Conservation (phyloP, 2,888 invertebrate species). For the Microplitis deprimator region DNA sequence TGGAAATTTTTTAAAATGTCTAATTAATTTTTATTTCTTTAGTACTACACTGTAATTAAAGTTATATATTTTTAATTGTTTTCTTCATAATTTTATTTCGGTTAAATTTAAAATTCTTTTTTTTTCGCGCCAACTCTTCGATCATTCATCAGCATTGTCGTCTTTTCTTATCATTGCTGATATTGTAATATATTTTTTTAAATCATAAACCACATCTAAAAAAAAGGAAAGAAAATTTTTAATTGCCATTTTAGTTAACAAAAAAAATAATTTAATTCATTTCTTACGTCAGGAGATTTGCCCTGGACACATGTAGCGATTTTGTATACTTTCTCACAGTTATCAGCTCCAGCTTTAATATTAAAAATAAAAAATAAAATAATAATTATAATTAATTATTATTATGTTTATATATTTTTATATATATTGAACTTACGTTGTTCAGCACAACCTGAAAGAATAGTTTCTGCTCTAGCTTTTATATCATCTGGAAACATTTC, state of each 20-base stretch:
- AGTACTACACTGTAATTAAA: no score
- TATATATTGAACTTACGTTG: conserved; percentile 47
- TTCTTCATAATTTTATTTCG: no score
- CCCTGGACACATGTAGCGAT: conserved; percentile 58
- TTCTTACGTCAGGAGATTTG: conserved; percentile 60
- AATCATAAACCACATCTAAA: conserved; percentile 65
- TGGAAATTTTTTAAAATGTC: no score
- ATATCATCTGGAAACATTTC: conserved; percentile 60
- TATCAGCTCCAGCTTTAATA: conserved; percentile 55
- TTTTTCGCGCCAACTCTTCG: not conserved
- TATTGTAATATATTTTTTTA: conserved; percentile 48
- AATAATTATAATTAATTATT: not conserved
- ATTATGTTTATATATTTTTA: not conserved
- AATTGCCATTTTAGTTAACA: conserved; percentile 1
- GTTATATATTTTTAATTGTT: no score
- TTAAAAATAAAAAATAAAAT: not conserved
- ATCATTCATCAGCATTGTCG: conserved; percentile 27
- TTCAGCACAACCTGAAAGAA: conserved; percentile 54
- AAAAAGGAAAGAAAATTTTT: conserved; percentile 19
- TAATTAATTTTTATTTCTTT: no score
- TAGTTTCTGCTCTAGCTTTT: conserved; percentile 47
- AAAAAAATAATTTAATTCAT: conserved; percentile 14
- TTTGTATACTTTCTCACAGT: conserved; percentile 61
- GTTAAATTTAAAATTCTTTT: conserved; percentile 12
- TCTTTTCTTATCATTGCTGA: conserved; percentile 21